Percentiles rank a stretch among this genome's conserved stretches.
These are phyloP conservation scores for Cerastoderma edule DNA, from an alignment of 2,888 invertebrate genomes.

Conservation along the genomic window DNA sequence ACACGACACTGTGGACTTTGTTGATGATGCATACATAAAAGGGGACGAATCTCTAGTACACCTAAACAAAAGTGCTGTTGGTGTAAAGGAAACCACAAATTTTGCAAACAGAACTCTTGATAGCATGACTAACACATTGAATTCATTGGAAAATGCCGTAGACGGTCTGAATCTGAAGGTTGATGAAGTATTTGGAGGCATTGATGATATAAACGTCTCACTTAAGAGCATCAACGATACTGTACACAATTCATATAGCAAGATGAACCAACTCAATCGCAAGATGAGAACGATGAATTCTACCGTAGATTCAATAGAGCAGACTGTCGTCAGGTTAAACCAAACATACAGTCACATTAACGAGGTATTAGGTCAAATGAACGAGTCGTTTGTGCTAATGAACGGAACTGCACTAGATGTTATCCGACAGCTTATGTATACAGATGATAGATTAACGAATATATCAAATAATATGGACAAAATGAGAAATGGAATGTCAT, in stretches of 20 bases:
- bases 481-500: constrained; percentile 25
- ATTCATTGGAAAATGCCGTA: constrained; percentile 45
- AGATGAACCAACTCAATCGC: constrained; percentile 28
- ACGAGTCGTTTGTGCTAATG: constrained; percentile 42
- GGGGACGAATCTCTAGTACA: constrained; percentile 35
- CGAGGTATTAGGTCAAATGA: constrained; percentile 37
- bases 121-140: constrained; percentile 50
- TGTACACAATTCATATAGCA: constrained; percentile 40
- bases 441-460: constrained; percentile 31
- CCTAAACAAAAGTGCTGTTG: constrained; percentile 43
- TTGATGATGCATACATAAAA: constrained; percentile 29
- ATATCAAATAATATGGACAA: constrained; percentile 25
- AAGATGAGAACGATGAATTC: constrained; percentile 38
- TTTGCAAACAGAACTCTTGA: constrained; percentile 53
- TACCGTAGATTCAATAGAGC: constrained; percentile 38
- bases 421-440: constrained; percentile 34
- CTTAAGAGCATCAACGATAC: constrained; percentile 49
- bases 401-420: constrained; percentile 57
- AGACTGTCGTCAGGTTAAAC: constrained; percentile 34
- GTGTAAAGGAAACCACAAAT: constrained; percentile 41
- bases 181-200: constrained; percentile 32
- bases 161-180: constrained; percentile 31
- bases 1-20: constrained; percentile 35
- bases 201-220: constrained; percentile 44
- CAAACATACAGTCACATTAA: constrained; percentile 44